phyloP scores from a whole-genome alignment of 37 sponge, comb jelly and placozoan species.

The Lycopodina hypogea region DNA sequence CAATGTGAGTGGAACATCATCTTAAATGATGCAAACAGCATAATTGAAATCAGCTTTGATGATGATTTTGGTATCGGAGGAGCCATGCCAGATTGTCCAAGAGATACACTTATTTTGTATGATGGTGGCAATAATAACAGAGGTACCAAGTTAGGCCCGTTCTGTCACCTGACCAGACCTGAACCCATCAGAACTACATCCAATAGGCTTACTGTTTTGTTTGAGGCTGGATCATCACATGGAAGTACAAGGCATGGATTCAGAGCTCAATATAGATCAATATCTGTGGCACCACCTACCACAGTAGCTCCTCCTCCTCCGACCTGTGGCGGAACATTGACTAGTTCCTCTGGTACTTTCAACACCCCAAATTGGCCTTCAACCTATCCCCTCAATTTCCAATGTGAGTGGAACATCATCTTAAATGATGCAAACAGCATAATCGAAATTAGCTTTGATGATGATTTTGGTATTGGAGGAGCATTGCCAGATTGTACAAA shows the following conservation, averaged over 20 bases:
- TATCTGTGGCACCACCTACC: no score
- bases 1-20: conserved; percentile 2
- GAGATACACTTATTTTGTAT: no score
- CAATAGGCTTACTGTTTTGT: neutral
- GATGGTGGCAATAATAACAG: neutral
- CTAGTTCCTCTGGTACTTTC: no score
- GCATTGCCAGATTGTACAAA: no score
- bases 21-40: neutral
- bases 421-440: no score
- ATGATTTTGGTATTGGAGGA: no score
- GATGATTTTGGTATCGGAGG: conserved; percentile 6
- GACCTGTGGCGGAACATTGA: no score
- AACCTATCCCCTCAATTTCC: no score
- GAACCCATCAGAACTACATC: neutral
- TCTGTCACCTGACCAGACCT: neutral
- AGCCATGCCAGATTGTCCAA: neutral
- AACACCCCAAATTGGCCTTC: no score
- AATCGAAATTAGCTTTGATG: no score
- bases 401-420: no score
- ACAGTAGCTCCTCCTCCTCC: no score
- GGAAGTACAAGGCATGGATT: neutral
- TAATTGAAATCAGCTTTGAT: neutral
- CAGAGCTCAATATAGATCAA: neutral
- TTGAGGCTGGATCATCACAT: neutral
- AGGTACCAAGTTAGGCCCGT: neutral